These are phyloP conservation scores for Eira barbara DNA, from an alignment of 2,113 vertebrate species.

Conservation along the genomic window DNA sequence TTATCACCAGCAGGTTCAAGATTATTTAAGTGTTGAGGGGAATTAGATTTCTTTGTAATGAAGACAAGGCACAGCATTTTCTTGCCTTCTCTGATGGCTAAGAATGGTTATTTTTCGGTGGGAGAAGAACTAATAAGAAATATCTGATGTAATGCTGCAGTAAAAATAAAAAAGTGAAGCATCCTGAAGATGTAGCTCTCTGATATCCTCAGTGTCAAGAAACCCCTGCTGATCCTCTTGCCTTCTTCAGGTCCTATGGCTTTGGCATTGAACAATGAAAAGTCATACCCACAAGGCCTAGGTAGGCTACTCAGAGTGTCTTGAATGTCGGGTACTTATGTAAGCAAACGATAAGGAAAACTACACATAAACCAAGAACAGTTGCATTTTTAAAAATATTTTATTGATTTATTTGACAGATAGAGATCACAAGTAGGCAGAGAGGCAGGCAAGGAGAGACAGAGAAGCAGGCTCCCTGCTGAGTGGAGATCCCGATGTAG, in stretches of 20 bases:
- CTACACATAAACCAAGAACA: neutral
- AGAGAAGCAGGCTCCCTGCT: too few species aligned
- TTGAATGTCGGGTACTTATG: neutral
- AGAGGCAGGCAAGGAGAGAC: too few species aligned
- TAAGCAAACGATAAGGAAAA: neutral
- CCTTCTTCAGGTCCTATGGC: neutral
- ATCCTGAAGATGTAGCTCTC: neutral
- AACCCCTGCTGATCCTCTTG: neutral
- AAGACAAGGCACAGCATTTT: slow-evolving; percentile 7
- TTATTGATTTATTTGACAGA: too few species aligned
- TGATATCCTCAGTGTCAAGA: neutral
- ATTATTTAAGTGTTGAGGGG: neutral
- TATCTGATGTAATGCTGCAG: neutral
- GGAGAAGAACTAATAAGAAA: neutral
- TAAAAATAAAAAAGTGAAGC: neutral
- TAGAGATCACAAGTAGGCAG: too few species aligned
- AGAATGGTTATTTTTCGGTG: neutral
- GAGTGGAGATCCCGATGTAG: too few species aligned
- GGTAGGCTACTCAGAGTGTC: neutral
- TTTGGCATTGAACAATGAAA: neutral
- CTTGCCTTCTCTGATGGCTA: neutral
- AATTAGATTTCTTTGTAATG: slow-evolving; percentile 42
- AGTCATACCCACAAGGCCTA: neutral
- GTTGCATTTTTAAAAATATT: neutral
- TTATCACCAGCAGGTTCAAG: neutral